Evolutionary conservation across 2,888 invertebrate species (phyloP).

Genomic region (Euplagia quadripunctaria): DNA sequence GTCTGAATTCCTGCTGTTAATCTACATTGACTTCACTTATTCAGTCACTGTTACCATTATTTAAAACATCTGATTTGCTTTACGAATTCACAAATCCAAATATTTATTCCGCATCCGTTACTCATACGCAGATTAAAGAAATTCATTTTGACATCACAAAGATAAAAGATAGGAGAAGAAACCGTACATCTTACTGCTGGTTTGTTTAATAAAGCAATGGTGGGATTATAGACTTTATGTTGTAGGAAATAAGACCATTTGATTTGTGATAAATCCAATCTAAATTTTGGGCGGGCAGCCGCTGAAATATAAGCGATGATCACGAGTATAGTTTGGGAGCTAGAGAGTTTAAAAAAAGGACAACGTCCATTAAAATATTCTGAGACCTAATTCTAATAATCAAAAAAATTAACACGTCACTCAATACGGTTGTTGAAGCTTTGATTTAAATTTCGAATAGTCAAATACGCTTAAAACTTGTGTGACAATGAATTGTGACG

Average conservation of each 20-base stretch:
- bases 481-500: no score
- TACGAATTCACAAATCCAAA: slow-evolving; percentile 31
- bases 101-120: slow-evolving; percentile 41
- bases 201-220: slow-evolving; percentile 57
- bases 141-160: slow-evolving; percentile 54
- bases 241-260: slow-evolving; percentile 42
- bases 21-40: neutral
- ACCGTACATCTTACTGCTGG: slow-evolving; percentile 32
- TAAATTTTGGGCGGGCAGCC: slow-evolving; percentile 76
- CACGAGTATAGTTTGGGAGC: slow-evolving; percentile 66
- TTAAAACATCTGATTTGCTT: slow-evolving; percentile 12
- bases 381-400: no score
- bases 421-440: no score
- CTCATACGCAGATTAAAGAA: slow-evolving; percentile 49
- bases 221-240: slow-evolving; percentile 51
- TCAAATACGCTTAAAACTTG: no score
- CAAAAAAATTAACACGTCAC: no score
- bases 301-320: slow-evolving; percentile 74
- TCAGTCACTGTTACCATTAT: neutral
- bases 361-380: neutral
- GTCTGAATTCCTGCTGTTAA: neutral
- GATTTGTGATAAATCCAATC: slow-evolving; percentile 65
- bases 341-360: neutral
- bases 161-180: slow-evolving; percentile 54
- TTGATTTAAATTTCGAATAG: no score